phyloP scores from a whole-genome alignment of 2,113 vertebrate genomes.

The Chaetorhynchus papuensis region DNA sequence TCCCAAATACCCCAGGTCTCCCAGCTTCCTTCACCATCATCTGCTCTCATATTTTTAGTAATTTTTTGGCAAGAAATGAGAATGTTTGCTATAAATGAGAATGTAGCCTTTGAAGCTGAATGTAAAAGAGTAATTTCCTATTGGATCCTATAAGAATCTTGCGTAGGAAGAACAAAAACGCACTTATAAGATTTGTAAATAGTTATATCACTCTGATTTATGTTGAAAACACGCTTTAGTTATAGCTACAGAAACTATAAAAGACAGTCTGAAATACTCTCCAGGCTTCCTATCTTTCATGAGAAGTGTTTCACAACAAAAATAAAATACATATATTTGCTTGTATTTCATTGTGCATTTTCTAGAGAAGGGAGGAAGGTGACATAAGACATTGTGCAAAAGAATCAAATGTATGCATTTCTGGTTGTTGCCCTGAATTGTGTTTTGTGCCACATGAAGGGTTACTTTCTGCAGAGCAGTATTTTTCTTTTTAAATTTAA shows the following conservation, averaged over 20 bases:
- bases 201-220: neutral
- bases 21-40: neutral
- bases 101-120: neutral
- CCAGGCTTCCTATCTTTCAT: neutral
- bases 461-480: neutral
- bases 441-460: neutral
- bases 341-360: neutral
- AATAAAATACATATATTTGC: neutral
- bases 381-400: neutral
- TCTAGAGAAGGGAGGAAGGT: neutral
- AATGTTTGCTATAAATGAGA: neutral
- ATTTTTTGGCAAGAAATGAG: neutral
- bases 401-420: neutral
- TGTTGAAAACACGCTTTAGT: neutral
- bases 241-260: neutral
- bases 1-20: neutral
- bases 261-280: neutral
- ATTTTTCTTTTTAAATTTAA: neutral
- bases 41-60: neutral
- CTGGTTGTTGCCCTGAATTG: neutral
- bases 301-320: neutral
- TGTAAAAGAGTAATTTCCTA: neutral
- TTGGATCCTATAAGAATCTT: neutral
- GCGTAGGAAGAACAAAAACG: neutral
- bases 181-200: neutral